Percentiles rank a stretch among this genome's conserved stretches.
phyloP scores from a whole-genome alignment of 35 echinoderm and acorn worm species.

The Diadema setosum region DNA sequence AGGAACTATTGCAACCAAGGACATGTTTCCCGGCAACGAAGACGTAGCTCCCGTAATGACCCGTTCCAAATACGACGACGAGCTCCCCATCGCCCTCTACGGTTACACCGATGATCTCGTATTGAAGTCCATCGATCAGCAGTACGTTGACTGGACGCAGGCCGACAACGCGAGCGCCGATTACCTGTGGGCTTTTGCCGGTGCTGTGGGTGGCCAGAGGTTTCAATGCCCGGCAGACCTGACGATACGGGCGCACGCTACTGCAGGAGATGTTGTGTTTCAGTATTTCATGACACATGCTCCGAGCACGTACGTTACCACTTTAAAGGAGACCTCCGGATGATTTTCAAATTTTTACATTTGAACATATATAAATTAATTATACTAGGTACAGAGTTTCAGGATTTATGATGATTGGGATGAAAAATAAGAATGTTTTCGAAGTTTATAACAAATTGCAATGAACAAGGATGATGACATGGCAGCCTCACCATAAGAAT shows the following conservation, averaged over 20 bases:
- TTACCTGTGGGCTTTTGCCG: slow-evolving; percentile 39
- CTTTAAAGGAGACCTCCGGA: no score
- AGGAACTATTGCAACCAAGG: slow-evolving; percentile 10
- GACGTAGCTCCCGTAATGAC: neutral
- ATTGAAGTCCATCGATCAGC: slow-evolving; percentile 17
- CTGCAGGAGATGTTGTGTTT: slow-evolving; percentile 40
- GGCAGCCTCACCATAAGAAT: no score
- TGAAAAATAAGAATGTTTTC: no score
- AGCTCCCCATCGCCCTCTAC: neutral
- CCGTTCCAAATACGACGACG: neutral
- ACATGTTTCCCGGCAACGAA: neutral
- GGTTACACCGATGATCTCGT: neutral
- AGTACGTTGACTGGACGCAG: slow-evolving; percentile 72
- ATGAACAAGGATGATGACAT: no score
- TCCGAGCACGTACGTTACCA: slow-evolving; percentile 31
- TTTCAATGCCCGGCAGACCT: slow-evolving; percentile 49
- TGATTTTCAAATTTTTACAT: no score
- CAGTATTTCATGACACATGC: slow-evolving; percentile 57
- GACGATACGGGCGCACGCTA: slow-evolving; percentile 35
- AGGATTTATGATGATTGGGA: no score
- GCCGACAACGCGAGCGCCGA: slow-evolving; percentile 47
- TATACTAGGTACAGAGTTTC: no score
- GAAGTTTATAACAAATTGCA: no score
- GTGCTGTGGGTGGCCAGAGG: slow-evolving; percentile 12
- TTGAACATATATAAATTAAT: no score